Percentiles rank a stretch among this genome's conserved stretches.
Conservation (phyloP, 2,888 invertebrate species). For the Abrostola triplasia region DNA sequence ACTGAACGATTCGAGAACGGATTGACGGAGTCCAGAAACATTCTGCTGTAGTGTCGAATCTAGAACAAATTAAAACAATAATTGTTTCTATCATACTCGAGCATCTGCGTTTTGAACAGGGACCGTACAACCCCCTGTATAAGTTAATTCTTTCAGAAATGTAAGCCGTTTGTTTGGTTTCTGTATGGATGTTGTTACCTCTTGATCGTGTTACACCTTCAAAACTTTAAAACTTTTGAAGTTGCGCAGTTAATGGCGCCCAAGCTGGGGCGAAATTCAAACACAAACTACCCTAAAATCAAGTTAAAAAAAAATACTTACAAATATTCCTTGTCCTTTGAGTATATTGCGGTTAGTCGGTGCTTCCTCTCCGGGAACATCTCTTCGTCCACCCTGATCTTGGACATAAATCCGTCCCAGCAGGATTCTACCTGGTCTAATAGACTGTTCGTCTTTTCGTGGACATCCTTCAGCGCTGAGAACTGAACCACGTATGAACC, state of each 20-base stretch:
- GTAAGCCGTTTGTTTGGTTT: too few species aligned
- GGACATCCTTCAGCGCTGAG: conserved; percentile 89
- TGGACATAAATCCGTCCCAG: conserved; percentile 88
- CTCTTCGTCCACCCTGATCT: conserved; percentile 90
- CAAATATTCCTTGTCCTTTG: conserved; percentile 97
- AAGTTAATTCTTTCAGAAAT: too few species aligned
- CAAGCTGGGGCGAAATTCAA: background rate
- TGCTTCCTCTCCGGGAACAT: conserved; percentile 93
- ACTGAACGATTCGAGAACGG: conserved; percentile 96
- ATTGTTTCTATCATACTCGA: too few species aligned
- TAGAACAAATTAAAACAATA: too few species aligned
- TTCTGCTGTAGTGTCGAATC: conserved; percentile 94
- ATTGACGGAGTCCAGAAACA: conserved; percentile 96
- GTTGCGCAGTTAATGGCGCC: too few species aligned
- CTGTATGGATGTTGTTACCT: too few species aligned
- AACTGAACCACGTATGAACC: conserved; percentile 75
- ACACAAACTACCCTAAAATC: too few species aligned
- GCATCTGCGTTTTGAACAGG: too few species aligned
- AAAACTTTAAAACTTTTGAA: too few species aligned
- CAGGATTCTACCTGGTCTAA: conserved; percentile 87
- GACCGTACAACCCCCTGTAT: too few species aligned
- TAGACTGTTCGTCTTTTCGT: conserved; percentile 89
- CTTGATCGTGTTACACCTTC: too few species aligned
- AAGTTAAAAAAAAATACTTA: conserved; percentile 87
- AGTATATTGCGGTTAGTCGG: conserved; percentile 95